These are phyloP conservation scores for Champsocephalus esox DNA, from an alignment of 2,797 vertebrate genomes.

Conservation along the genomic window DNA sequence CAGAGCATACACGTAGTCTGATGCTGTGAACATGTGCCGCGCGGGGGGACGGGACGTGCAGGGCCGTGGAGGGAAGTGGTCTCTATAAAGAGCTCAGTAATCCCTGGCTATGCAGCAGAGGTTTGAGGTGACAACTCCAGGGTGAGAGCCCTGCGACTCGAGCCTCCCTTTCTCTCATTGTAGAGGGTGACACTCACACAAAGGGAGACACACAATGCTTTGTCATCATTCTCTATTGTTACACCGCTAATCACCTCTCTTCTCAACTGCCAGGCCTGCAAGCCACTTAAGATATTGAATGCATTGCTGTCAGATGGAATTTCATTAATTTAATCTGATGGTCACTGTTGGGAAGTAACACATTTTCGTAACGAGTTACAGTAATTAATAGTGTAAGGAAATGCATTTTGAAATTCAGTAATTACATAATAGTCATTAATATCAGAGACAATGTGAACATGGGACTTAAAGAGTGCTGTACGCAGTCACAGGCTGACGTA, in stretches of 20 bases:
- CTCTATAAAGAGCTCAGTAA: conserved; percentile 62
- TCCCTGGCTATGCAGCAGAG: conserved; percentile 55
- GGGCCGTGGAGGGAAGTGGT: conserved; percentile 32
- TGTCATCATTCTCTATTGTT: conserved; percentile 65
- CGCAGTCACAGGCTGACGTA: neutral
- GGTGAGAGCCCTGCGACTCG: conserved; percentile 32
- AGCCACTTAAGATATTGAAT: conserved; percentile 17
- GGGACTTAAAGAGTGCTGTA: neutral
- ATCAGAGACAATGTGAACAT: neutral
- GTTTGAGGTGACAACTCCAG: conserved; percentile 52
- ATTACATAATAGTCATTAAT: neutral
- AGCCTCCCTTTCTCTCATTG: conserved; percentile 44
- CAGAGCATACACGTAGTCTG: conserved; percentile 27
- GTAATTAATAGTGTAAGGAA: neutral
- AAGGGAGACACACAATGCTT: conserved; percentile 43
- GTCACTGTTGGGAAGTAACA: neutral
- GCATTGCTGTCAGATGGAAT: neutral
- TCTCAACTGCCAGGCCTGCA: conserved; percentile 9
- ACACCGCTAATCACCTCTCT: conserved; percentile 41
- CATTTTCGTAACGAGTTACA: neutral
- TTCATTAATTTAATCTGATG: neutral
- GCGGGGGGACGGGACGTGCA: conserved; percentile 7
- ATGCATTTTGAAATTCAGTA: neutral
- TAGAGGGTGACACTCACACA: conserved; percentile 40
- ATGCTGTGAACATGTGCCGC: conserved; percentile 49